A percentile compares a stretch with the other conserved stretches of the same genome.
Evolutionary conservation across 2,888 invertebrate species (phyloP).

Genomic region (Eremobia ochroleuca): DNA sequence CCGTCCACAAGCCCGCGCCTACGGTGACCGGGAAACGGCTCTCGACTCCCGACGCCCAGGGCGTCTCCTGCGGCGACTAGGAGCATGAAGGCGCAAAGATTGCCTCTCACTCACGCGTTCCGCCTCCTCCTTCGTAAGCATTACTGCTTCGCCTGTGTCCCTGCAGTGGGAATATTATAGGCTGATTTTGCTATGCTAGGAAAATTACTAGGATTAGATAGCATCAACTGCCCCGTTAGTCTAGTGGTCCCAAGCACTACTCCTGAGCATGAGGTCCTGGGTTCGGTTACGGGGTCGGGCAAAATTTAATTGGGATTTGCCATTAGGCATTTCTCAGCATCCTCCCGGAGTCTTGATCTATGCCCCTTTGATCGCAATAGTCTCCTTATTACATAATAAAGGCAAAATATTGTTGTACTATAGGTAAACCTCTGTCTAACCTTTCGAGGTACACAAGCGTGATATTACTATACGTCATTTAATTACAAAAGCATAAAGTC

Average conservation of each 20-base stretch:
- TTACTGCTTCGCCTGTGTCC: too few relatives aligned
- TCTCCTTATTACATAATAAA: neutral
- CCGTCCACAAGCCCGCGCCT: too few relatives aligned
- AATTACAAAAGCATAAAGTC: slow-evolving; percentile 26
- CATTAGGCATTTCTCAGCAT: neutral
- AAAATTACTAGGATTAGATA: slow-evolving; percentile 26
- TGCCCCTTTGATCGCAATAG: neutral
- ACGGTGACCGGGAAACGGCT: too few relatives aligned
- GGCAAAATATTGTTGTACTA: neutral
- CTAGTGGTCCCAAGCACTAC: neutral
- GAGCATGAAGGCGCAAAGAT: too few relatives aligned
- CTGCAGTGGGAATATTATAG: neutral
- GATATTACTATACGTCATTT: neutral
- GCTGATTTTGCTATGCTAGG: neutral
- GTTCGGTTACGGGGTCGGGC: too few relatives aligned
- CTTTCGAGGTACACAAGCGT: neutral
- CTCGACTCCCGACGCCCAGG: too few relatives aligned
- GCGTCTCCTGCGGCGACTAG: too few relatives aligned
- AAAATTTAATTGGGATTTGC: neutral
- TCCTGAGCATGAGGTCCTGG: neutral
- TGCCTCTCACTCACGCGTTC: too few relatives aligned
- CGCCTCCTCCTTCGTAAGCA: too few relatives aligned
- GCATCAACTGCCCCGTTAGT: neutral
- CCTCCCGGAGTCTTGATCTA: neutral
- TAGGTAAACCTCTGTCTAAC: too few relatives aligned